phyloP scores from a whole-genome alignment of 2,797 vertebrate species.

The Lycodopsis pacificus region DNA sequence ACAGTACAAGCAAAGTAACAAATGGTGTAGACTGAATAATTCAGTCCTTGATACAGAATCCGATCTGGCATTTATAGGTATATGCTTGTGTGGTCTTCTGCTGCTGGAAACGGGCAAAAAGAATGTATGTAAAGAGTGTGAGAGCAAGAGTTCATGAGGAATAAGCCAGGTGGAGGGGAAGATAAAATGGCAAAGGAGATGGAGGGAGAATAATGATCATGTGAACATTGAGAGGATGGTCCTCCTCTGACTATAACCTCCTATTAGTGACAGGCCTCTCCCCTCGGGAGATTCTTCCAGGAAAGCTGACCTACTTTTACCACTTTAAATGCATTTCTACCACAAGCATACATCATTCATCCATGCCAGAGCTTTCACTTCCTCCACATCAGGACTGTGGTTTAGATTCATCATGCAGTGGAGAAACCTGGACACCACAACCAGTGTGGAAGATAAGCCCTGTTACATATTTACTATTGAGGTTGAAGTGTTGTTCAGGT shows the following conservation, averaged over 20 bases:
- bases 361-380: constrained; percentile 52
- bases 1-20: constrained; percentile 63
- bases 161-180: constrained; percentile 36
- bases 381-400: constrained; percentile 32
- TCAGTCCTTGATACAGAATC: constrained; percentile 58
- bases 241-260: constrained; percentile 61
- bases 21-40: constrained; percentile 77
- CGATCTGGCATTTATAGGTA: constrained; percentile 55
- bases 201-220: constrained; percentile 37
- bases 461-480: constrained; percentile 3
- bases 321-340: constrained; percentile 72
- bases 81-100: constrained; percentile 27
- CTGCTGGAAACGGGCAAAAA: constrained; percentile 42
- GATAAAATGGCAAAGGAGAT: constrained; percentile 39
- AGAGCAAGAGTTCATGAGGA: constrained; percentile 35
- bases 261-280: constrained; percentile 63
- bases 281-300: constrained; percentile 72
- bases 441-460: constrained; percentile 7
- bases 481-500: background rate
- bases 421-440: constrained; percentile 16
- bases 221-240: constrained; percentile 51
- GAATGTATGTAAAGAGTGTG: constrained; percentile 41
- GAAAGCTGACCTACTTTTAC: constrained; percentile 82
- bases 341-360: constrained; percentile 72
- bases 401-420: constrained; percentile 17